Evolutionary conservation across 2,113 vertebrate species (phyloP), one percentile per base, ranked within the genome.

Genomic region (Anas platyrhynchos): DNA sequence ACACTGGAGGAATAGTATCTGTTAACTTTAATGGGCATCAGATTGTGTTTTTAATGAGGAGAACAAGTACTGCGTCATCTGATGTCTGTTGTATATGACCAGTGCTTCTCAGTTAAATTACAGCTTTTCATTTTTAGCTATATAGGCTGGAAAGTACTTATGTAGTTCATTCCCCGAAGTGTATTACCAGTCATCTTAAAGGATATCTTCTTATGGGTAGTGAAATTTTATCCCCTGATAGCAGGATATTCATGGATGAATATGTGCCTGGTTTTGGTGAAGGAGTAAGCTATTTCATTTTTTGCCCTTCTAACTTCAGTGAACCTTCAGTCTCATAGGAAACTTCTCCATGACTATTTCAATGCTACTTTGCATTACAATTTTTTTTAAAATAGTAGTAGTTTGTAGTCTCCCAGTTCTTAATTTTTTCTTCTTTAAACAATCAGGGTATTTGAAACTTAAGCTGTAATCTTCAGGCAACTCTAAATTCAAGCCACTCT

Each of bases 151-250:
- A 43, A 54, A 46, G 38, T 56, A 27, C 31, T 71, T 34, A 6
- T 11, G 56, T 46, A 88, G 15, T 20, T 84, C 55, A 67, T 43
- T 23, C 29, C 34, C 32, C 50, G 73, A 17, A 31, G 31, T 43
- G 2, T 10, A 11, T 52, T 54, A 21, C 22, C 36, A 54, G 27
- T 36, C 16, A 61, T 11, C 16, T 54, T 25, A 74, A 71, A 74
- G 29, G 15, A 25, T 22, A 6, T 29, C 1, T 26, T 83, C 16
- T 56, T 16, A 2, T 0, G 0, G n/a, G 21, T 12, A 41, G 23
- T 34, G 55, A 54, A 61, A 36, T 22, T n/a, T 76, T 54, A 14
- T 76, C 34, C 54, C 44, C 54, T 21, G 48, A 44, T 7, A 80
- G 26, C 20, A 38, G 48, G 48, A 36, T 44, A 13, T 16, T 69